Percentiles rank a stretch among this genome's conserved stretches.
Conservation (phyloP, 2,797 vertebrate species). For the Scleropages formosus region DNA sequence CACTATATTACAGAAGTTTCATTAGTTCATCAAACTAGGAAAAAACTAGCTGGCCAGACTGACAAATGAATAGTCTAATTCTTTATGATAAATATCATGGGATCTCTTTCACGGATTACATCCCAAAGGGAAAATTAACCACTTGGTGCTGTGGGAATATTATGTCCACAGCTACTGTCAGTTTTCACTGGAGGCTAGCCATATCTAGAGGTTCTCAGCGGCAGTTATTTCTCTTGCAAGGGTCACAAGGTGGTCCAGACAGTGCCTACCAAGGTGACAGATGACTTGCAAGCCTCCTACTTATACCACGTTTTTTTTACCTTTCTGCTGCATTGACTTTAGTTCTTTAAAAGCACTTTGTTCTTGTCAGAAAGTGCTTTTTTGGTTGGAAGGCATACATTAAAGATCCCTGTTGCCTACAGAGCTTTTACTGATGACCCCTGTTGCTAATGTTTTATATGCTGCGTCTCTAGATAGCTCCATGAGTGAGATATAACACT, state of each 20-base stretch:
- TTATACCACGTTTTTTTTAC: neutral
- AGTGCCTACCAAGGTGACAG: too few species aligned
- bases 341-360: neutral
- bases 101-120: neutral
- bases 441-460: neutral
- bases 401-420: too few species aligned
- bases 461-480: too few species aligned
- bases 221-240: too few species aligned
- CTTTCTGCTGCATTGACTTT: neutral
- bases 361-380: neutral
- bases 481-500: too few species aligned
- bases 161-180: too few species aligned
- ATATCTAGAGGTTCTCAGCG: too few species aligned
- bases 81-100: neutral
- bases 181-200: too few species aligned
- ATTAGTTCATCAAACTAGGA: neutral
- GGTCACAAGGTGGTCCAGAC: too few species aligned
- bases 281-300: too few species aligned
- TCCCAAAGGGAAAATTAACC: slow-evolving; percentile 5
- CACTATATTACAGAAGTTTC: too few species aligned
- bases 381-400: slow-evolving; percentile 1
- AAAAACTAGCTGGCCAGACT: slow-evolving; percentile 1
- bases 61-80: neutral
- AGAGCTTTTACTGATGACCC: neutral
- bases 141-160: neutral